These are phyloP conservation scores for Drosophila chauvacae DNA, from an alignment of 1,140 invertebrate genomes.

Conservation along the genomic window DNA sequence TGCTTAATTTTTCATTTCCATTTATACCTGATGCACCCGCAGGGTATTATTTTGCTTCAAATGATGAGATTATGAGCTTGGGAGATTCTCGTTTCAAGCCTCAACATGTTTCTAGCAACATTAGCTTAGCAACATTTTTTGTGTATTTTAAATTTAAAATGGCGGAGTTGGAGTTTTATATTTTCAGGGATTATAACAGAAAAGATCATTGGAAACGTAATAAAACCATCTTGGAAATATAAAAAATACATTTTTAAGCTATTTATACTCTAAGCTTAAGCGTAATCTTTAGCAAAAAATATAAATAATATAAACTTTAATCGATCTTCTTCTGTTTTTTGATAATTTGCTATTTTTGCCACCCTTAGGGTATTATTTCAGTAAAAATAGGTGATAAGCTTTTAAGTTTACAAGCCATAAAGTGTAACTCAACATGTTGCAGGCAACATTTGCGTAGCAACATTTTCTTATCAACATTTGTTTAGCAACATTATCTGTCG, in stretches of 20 bases:
- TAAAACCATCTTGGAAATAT: neutral
- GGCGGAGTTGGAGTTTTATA: neutral
- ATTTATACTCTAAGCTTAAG: neutral
- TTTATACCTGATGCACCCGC: neutral
- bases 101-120: neutral
- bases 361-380: neutral
- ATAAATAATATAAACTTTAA: no score
- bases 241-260: neutral
- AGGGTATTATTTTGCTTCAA: neutral
- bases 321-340: no score
- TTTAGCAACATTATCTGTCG: neutral
- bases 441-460: neutral
- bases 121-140: neutral
- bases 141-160: neutral
- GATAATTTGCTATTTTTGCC: no score
- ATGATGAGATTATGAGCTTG: neutral
- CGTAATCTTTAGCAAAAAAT: neutral
- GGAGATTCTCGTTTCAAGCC: neutral
- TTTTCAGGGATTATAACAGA: neutral
- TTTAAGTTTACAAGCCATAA: no score
- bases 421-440: neutral
- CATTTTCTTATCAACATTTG: neutral
- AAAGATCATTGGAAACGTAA: neutral
- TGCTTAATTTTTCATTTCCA: constrained; percentile 16
- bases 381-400: neutral